Percentiles rank a stretch among this genome's conserved stretches.
Conservation (phyloP, 2,113 vertebrate genomes). For the Peromyscus leucopus region DNA sequence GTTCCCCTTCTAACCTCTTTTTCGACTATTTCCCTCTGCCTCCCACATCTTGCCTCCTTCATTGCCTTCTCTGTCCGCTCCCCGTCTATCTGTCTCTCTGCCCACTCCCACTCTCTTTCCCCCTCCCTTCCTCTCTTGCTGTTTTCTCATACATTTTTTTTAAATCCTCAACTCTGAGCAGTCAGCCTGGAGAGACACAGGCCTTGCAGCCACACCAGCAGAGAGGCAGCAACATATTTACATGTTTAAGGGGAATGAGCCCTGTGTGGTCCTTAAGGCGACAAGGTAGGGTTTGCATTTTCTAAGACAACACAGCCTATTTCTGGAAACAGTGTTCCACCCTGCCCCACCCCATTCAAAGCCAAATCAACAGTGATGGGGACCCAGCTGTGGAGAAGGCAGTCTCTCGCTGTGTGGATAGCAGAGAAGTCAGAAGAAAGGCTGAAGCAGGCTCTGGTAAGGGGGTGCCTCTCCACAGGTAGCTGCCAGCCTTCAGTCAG, state of each 20-base stretch:
- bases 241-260: constrained; percentile 83
- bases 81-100: background rate
- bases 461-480: background rate
- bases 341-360: constrained; percentile 57
- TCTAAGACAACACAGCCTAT: constrained; percentile 72
- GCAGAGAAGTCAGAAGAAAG: constrained; percentile 25
- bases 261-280: constrained; percentile 77
- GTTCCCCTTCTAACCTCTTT: fast-evolving
- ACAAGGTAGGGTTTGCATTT: constrained; percentile 37
- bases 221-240: constrained; percentile 78
- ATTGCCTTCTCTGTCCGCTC: background rate
- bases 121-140: fast-evolving
- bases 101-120: fast-evolving
- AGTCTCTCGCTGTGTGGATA: constrained; percentile 4
- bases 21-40: fast-evolving
- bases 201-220: constrained; percentile 59
- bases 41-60: background rate
- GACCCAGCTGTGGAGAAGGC: constrained; percentile 9
- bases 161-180: constrained; percentile 80
- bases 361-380: constrained; percentile 64
- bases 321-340: constrained; percentile 68
- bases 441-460: background rate
- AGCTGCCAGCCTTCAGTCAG: constrained; percentile 24
- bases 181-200: constrained; percentile 73
- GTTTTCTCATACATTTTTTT: constrained; percentile 42